phyloP scores from a whole-genome alignment of 2,797 vertebrate genomes.

The Sebastolobus alascanus region DNA sequence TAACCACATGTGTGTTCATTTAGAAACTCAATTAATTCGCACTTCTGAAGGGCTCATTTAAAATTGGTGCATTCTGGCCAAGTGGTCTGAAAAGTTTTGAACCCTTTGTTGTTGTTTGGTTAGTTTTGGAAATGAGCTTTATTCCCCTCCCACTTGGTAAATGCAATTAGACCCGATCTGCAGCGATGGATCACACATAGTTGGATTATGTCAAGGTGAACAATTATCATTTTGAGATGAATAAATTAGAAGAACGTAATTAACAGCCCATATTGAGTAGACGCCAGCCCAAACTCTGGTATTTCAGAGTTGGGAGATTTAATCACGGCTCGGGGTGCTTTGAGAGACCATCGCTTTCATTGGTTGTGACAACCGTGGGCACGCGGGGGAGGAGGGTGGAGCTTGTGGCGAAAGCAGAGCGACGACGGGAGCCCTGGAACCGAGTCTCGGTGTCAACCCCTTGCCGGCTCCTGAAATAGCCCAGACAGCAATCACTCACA shows the following conservation, averaged over 20 bases:
- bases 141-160: slow-evolving; percentile 31
- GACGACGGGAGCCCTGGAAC: background rate
- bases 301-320: slow-evolving; percentile 72
- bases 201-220: slow-evolving; percentile 81
- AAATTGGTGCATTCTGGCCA: slow-evolving; percentile 25
- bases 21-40: slow-evolving; percentile 33
- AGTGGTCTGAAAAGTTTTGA: slow-evolving; percentile 37
- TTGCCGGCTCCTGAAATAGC: slow-evolving; percentile 54
- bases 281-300: slow-evolving; percentile 64
- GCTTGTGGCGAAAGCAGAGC: background rate
- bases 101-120: slow-evolving; percentile 32
- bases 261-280: slow-evolving; percentile 69
- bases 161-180: slow-evolving; percentile 72
- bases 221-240: slow-evolving; percentile 82
- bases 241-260: slow-evolving; percentile 84
- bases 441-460: slow-evolving; percentile 31
- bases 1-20: background rate
- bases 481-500: slow-evolving; percentile 67
- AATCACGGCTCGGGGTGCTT: slow-evolving; percentile 64
- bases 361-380: slow-evolving; percentile 63
- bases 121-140: slow-evolving; percentile 45
- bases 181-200: slow-evolving; percentile 70
- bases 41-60: slow-evolving; percentile 35
- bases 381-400: slow-evolving; percentile 11
- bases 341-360: slow-evolving; percentile 67